A percentile compares a stretch with the other conserved stretches of the same genome.
Conservation (phyloP, 1,140 invertebrate species). For the Caenorhabditis latens region DNA sequence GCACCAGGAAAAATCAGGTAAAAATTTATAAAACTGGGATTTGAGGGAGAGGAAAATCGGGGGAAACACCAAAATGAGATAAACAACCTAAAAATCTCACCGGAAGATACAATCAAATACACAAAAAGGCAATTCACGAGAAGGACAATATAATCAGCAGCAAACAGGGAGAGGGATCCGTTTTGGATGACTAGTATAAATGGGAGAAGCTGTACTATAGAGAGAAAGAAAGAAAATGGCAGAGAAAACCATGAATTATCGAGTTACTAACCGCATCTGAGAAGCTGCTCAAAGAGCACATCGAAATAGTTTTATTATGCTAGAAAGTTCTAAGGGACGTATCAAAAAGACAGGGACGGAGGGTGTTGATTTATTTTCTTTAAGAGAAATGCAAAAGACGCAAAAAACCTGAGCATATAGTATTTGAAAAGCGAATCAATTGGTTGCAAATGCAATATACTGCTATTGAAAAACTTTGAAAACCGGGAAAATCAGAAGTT, state of each 20-base stretch:
- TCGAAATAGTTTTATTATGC: slow-evolving; percentile 50
- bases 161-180: neutral
- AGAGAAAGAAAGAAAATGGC: neutral
- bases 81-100: slow-evolving; percentile 52
- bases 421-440: slow-evolving; percentile 48
- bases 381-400: neutral
- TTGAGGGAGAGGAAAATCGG: neutral
- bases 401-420: slow-evolving; percentile 22
- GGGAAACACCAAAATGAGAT: slow-evolving; percentile 28
- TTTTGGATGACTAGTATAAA: slow-evolving; percentile 33
- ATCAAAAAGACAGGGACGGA: neutral
- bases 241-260: slow-evolving; percentile 14
- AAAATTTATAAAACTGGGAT: neutral
- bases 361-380: neutral
- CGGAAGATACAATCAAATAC: slow-evolving; percentile 24
- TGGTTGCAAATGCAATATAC: slow-evolving; percentile 40
- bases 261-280: slow-evolving; percentile 52
- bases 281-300: slow-evolving; percentile 12
- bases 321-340: slow-evolving; percentile 42
- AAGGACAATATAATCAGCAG: neutral
- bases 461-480: neutral
- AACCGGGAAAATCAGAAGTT: slow-evolving; percentile 11
- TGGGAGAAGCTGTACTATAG: neutral
- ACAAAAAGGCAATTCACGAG: slow-evolving; percentile 20
- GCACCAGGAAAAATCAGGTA: neutral